These are phyloP conservation scores for Eupleurogrammus muticus DNA, from an alignment of 2,797 vertebrate genomes.

Conservation along the genomic window DNA sequence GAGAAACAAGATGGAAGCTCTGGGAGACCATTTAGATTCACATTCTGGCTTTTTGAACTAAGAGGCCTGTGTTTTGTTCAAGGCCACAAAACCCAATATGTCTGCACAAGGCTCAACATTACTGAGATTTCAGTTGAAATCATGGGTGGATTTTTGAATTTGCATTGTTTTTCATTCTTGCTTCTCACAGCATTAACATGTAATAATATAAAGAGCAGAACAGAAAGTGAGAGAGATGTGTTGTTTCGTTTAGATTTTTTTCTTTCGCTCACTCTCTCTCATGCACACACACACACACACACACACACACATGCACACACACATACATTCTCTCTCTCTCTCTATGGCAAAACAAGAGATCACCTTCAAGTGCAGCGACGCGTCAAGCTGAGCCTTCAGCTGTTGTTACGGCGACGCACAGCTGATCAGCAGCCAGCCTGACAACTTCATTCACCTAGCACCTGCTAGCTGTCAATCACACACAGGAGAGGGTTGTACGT, in stretches of 20 bases:
- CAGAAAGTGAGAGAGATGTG: neutral
- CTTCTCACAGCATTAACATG: neutral
- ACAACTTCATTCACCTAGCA: constrained; percentile 87
- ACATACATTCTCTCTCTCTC: constrained; percentile 3
- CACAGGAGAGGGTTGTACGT: constrained; percentile 40
- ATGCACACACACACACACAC: neutral
- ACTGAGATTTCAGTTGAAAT: neutral
- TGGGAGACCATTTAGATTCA: no score
- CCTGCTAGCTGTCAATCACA: constrained; percentile 89
- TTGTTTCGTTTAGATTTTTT: constrained; percentile 19
- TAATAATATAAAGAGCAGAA: constrained; percentile 12
- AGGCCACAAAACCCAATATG: neutral
- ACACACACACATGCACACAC: neutral
- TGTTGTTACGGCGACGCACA: constrained; percentile 80
- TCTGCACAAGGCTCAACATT: neutral
- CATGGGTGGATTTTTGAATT: neutral
- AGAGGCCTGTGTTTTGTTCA: no score
- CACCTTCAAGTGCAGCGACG: constrained; percentile 79
- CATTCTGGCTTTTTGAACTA: no score
- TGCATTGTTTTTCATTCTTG: no score
- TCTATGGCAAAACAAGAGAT: constrained; percentile 82
- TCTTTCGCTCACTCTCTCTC: no score
- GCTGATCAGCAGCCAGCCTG: constrained; percentile 81
- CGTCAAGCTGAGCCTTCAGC: constrained; percentile 74
- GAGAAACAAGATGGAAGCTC: no score